Conservation (phyloP, 2,888 invertebrate genomes). For the Torymus aiolomorphi region DNA sequence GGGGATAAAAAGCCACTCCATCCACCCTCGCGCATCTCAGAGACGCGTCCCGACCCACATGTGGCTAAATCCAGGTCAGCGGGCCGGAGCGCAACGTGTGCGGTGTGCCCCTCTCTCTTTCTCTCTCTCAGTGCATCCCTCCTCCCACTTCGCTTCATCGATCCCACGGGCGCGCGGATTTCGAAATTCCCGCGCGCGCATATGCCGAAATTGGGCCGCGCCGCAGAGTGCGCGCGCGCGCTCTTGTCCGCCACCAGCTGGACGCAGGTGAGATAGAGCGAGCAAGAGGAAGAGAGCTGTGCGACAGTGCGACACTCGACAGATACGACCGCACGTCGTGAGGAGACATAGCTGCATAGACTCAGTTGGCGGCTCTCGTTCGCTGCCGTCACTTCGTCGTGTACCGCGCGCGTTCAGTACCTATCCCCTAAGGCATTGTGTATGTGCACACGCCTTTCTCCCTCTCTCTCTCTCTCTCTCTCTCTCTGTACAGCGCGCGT, state of each 20-base stretch:
- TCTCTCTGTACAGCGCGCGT: too few relatives aligned
- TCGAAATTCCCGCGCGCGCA: conserved; percentile 23
- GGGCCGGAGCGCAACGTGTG: too few relatives aligned
- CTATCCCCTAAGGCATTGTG: too few relatives aligned
- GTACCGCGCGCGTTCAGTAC: neutral
- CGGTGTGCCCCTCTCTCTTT: too few relatives aligned
- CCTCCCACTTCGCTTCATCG: neutral
- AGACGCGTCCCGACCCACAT: too few relatives aligned
- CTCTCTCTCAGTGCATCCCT: too few relatives aligned
- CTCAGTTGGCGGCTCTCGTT: conserved; percentile 39
- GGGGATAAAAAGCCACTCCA: too few relatives aligned
- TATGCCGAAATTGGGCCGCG: neutral
- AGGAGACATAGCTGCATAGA: too few relatives aligned
- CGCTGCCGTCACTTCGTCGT: conserved; percentile 25
- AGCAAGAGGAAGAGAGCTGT: neutral
- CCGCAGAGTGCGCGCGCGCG: conserved; percentile 5
- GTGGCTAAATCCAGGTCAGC: too few relatives aligned
- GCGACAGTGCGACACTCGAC: neutral
- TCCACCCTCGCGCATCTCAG: too few relatives aligned
- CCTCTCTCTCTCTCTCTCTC: too few relatives aligned
- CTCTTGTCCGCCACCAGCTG: neutral
- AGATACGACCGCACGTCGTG: neutral
- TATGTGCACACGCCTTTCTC: too few relatives aligned
- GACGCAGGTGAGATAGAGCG: neutral
- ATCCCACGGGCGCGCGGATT: conserved; percentile 1